A percentile compares a stretch with the other conserved stretches of the same genome.
Evolutionary conservation across 2,113 vertebrate species (phyloP).

Genomic region (Pitta sordida): DNA sequence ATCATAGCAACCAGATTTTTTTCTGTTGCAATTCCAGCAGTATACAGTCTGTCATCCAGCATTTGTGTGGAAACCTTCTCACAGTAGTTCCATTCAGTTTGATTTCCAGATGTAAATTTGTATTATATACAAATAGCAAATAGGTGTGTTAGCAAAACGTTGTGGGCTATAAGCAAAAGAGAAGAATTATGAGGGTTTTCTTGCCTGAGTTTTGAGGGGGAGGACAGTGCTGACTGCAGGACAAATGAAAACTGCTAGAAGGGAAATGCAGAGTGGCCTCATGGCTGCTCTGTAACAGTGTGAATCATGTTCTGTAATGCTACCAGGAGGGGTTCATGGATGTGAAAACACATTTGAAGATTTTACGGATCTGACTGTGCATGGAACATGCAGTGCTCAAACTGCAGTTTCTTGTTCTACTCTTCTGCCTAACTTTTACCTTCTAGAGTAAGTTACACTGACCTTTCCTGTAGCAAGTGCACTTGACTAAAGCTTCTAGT

Average conservation of each 20-base stretch:
- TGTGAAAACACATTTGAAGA: neutral
- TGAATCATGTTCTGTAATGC: neutral
- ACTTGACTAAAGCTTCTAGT: neutral
- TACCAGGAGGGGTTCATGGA: neutral
- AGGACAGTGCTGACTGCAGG: neutral
- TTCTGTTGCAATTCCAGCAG: neutral
- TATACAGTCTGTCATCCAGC: neutral
- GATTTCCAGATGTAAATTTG: neutral
- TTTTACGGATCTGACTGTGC: neutral
- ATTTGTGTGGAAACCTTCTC: neutral
- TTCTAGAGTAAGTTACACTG: neutral
- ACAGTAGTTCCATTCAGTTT: neutral
- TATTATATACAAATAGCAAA: neutral
- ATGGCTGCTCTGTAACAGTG: neutral
- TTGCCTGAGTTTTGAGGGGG: neutral
- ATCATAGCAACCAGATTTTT: neutral
- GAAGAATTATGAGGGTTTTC: neutral
- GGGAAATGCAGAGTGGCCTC: neutral
- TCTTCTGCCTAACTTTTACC: neutral
- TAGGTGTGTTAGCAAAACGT: neutral
- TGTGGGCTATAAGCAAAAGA: neutral
- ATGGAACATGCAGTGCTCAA: neutral
- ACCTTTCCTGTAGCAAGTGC: neutral
- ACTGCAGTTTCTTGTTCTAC: neutral
- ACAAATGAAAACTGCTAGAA: neutral